Evolutionary conservation across 2,113 vertebrate genomes (phyloP).

Genomic region (Prionailurus bengalensis): DNA sequence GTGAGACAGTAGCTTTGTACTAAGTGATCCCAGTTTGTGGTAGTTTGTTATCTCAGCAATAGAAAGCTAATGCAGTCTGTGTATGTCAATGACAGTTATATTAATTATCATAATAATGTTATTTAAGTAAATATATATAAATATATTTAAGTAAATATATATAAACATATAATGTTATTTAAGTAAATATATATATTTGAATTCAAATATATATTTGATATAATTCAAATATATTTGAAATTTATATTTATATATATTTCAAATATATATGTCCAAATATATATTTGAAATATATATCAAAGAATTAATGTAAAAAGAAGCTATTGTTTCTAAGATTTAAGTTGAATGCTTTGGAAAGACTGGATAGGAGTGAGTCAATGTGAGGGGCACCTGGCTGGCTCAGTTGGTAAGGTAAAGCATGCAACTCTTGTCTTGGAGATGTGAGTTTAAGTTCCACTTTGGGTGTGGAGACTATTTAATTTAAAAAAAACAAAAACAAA

Average conservation of each 20-base stretch:
- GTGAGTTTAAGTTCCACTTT: background rate
- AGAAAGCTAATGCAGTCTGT: background rate
- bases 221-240: too few species aligned
- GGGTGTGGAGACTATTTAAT: background rate
- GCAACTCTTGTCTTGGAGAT: background rate
- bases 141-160: too few species aligned
- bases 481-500: background rate
- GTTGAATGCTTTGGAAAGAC: constrained; percentile 11
- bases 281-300: background rate
- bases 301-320: background rate
- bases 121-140: background rate
- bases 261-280: too few species aligned
- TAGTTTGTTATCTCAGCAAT: background rate
- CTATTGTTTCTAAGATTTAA: background rate
- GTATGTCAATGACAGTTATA: background rate
- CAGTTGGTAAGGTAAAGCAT: background rate
- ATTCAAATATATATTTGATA: too few species aligned
- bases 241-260: too few species aligned
- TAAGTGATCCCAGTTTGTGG: background rate
- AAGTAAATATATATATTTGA: too few species aligned
- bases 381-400: background rate
- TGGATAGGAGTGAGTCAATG: background rate
- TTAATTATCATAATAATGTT: background rate
- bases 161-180: too few species aligned
- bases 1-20: background rate